Evolutionary conservation across 2,888 invertebrate genomes (phyloP), one percentile per base, ranked within the genome.

Genomic region (Malacosoma neustria): DNA sequence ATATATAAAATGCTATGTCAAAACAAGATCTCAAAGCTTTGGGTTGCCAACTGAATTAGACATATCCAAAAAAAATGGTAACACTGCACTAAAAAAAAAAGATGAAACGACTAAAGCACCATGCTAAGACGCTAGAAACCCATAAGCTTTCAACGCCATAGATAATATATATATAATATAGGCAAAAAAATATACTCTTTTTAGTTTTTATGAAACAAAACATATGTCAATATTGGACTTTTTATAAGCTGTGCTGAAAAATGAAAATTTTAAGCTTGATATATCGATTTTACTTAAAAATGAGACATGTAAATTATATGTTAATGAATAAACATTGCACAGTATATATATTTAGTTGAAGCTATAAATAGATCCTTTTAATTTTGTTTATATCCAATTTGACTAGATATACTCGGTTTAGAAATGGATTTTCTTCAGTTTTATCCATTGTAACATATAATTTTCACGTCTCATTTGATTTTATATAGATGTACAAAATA

Each of bases 211-310:
- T 22, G 9, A 22, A 22, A 22, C 7, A 22, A 22, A 22, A 22
- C 5, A 22, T 22, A 22, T 53, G 71, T 80, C 84, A 84, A 82
- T 82, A 84, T 82, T 82, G 84, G 84, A 85, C 84, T 72, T 67
- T 22, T 62, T 46, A 43, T 39, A 57, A 56, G 61, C 56, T 52
- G 54, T 65, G 72, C 56, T 46, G 49, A 53, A 72, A 76, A 77
- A 80, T 80, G 81, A 72, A 76, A 77, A 80, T 80, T 80, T 22
- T 5, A 22, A 22, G 82, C 82, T 79, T 80, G 77, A 66, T 71
- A 71, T 62, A 45, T 50, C 41, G 29, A 13, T 35, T 39, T 44
- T 48, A 48, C 37, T 38, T 33, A 46, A 41, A 36, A 37, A 40
- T 47, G 41, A 43, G 13, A 13, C n/a, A 13, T 14, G 13, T 32